phyloP scores from a whole-genome alignment of 2,888 invertebrate genomes.

The Ochropleura plecta region DNA sequence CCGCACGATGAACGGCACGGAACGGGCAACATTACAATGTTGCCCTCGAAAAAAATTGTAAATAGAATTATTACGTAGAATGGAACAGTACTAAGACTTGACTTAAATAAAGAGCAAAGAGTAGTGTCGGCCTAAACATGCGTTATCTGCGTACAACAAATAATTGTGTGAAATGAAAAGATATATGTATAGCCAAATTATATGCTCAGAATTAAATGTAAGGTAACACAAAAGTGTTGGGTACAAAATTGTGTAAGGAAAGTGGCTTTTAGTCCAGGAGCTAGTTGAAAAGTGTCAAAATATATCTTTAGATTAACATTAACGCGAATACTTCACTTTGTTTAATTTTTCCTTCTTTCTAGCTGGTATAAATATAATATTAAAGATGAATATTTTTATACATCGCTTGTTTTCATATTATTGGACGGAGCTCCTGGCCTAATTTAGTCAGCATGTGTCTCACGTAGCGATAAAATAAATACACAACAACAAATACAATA shows the following conservation, averaged over 20 bases:
- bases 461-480: slow-evolving; percentile 45
- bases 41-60: background rate
- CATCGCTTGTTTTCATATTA: slow-evolving; percentile 11
- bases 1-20: background rate
- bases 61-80: background rate
- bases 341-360: slow-evolving; percentile 8
- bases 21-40: no score
- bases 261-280: slow-evolving; percentile 60
- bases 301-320: slow-evolving; percentile 21
- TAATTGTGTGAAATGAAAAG: slow-evolving; percentile 30
- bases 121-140: slow-evolving; percentile 17
- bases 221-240: slow-evolving; percentile 59
- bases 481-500: background rate
- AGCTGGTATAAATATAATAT: slow-evolving; percentile 40
- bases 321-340: background rate
- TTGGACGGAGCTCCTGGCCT: slow-evolving; percentile 60
- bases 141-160: slow-evolving; percentile 40
- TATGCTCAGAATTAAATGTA: slow-evolving; percentile 65
- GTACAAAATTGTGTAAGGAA: slow-evolving; percentile 68
- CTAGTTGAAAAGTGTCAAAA: slow-evolving; percentile 39
- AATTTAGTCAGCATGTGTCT: slow-evolving; percentile 42
- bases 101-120: background rate
- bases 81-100: background rate
- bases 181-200: slow-evolving; percentile 63
- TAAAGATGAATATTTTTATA: slow-evolving; percentile 51